Percentiles rank a stretch among this genome's conserved stretches.
These are phyloP conservation scores for Pocota personata DNA, from an alignment of 2,888 invertebrate genomes.

Conservation along the genomic window DNA sequence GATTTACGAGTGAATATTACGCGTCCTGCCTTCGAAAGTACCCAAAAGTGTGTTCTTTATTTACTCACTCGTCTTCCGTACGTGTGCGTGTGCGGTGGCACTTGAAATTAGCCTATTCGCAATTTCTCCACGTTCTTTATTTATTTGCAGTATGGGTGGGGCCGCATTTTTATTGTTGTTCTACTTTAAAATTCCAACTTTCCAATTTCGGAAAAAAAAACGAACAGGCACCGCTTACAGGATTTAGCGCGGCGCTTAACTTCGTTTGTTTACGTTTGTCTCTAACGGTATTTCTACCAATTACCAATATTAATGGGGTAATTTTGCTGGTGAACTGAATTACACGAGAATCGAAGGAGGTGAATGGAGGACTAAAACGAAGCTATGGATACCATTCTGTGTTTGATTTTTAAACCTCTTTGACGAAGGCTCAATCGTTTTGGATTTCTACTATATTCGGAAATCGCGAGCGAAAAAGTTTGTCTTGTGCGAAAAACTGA, in stretches of 20 bases:
- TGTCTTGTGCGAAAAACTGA: conserved; percentile 15
- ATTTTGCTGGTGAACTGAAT: conserved; percentile 20
- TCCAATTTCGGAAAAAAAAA: conserved; percentile 6
- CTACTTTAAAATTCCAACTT: conserved; percentile 32
- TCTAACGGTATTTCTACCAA: conserved; percentile 25
- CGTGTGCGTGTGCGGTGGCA: neutral
- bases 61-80: neutral
- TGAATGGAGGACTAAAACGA: neutral
- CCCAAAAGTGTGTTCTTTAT: conserved; percentile 3
- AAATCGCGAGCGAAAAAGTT: conserved; percentile 23
- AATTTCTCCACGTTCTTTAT: conserved; percentile 41
- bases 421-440: conserved; percentile 16
- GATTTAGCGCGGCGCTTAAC: conserved; percentile 5
- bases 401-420: conserved; percentile 34
- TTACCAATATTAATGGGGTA: conserved; percentile 54
- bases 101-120: conserved; percentile 24
- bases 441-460: neutral
- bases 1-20: conserved; percentile 20
- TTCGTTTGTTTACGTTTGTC: conserved; percentile 42
- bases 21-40: neutral
- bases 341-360: neutral
- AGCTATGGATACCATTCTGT: neutral
- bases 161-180: conserved; percentile 13
- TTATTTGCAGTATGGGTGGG: neutral
- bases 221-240: conserved; percentile 17